These are phyloP conservation scores for Hybognathus amarus DNA, from an alignment of 2,797 vertebrate species.

Conservation along the genomic window DNA sequence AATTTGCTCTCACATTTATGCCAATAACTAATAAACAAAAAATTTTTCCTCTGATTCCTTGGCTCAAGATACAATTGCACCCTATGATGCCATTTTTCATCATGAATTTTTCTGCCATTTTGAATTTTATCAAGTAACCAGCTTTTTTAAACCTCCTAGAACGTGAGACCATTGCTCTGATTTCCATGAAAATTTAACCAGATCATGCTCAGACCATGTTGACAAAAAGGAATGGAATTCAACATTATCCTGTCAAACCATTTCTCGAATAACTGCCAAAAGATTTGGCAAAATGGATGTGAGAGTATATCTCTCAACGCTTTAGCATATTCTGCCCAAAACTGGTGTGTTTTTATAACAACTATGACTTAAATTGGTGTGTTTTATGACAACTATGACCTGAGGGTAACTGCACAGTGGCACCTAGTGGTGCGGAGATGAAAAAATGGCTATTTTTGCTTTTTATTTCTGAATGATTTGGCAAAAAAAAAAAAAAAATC, in stretches of 20 bases:
- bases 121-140: neutral
- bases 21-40: neutral
- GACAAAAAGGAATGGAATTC: neutral
- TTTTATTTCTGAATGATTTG: neutral
- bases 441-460: neutral
- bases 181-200: neutral
- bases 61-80: neutral
- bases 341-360: neutral
- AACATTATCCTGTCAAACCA: neutral
- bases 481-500: too few species aligned
- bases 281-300: neutral
- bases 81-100: neutral
- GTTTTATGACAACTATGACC: neutral
- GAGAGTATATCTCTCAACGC: neutral
- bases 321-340: neutral
- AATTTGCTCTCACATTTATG: neutral
- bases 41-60: too few species aligned
- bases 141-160: neutral
- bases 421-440: neutral
- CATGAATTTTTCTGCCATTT: neutral
- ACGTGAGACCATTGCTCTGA: neutral
- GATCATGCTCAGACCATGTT: neutral
- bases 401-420: neutral
- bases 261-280: neutral
- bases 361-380: neutral